A percentile compares a stretch with the other conserved stretches of the same genome.
These are phyloP conservation scores for Chascanopsetta lugubris DNA, from an alignment of 2,113 vertebrate species.

Conservation along the genomic window DNA sequence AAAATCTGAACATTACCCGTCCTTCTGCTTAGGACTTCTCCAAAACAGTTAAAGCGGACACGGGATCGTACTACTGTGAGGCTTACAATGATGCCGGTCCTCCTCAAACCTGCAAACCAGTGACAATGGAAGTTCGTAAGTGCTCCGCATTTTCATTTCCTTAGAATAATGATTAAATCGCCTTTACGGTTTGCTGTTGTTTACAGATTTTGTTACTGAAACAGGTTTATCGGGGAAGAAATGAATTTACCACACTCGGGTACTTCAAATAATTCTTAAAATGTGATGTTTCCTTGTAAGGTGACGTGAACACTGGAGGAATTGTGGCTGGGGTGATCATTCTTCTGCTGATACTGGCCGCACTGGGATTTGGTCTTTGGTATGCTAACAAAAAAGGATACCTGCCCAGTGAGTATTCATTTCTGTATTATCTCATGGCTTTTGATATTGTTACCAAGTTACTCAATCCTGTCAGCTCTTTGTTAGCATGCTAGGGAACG, in stretches of 20 bases:
- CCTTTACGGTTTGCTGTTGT: not conserved
- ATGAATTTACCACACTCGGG: not conserved
- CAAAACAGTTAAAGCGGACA: conserved; percentile 38
- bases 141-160: conserved; percentile 12
- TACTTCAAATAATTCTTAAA: conserved; percentile 6
- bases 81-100: conserved; percentile 69
- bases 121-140: conserved; percentile 78
- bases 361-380: conserved; percentile 78
- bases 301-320: conserved; percentile 77
- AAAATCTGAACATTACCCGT: not conserved
- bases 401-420: conserved; percentile 83
- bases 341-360: conserved; percentile 68
- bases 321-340: conserved; percentile 81
- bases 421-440: not conserved
- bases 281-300: conserved; percentile 57
- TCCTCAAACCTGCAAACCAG: conserved; percentile 52
- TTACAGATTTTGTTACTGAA: not conserved
- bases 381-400: conserved; percentile 88
- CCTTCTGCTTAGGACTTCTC: conserved; percentile 68
- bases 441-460: not conserved
- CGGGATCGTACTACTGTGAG: conserved; percentile 73
- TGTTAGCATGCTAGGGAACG: not conserved
- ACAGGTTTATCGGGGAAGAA: too few species aligned
- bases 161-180: too few species aligned
- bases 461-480: not conserved